A percentile compares a stretch with the other conserved stretches of the same genome.
These are phyloP conservation scores for Melanotaenia parkinsoni DNA, from an alignment of 2,797 vertebrate genomes.

Conservation along the genomic window DNA sequence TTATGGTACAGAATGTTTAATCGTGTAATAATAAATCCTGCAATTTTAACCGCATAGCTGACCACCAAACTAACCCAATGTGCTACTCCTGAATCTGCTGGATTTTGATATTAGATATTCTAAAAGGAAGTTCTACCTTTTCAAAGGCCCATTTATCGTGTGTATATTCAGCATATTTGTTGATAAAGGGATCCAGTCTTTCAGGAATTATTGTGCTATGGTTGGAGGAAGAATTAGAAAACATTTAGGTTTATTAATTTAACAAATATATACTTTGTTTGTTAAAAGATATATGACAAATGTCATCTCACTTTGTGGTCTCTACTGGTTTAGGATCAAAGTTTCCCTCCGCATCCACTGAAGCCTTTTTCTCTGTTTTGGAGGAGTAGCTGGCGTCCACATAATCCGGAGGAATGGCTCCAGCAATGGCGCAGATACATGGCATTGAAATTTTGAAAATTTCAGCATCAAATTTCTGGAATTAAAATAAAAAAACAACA, in stretches of 20 bases:
- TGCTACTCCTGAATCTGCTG: not conserved
- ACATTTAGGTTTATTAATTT: not conserved
- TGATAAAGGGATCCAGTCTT: slow-evolving; percentile 92
- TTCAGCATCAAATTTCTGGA: slow-evolving; percentile 91
- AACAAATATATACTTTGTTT: not conserved
- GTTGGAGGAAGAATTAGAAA: slow-evolving; percentile 23
- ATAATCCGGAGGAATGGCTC: slow-evolving; percentile 93
- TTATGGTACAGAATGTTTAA: not conserved
- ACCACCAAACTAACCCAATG: slow-evolving; percentile 1
- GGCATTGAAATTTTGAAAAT: slow-evolving; percentile 96
- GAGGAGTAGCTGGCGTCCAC: slow-evolving; percentile 96
- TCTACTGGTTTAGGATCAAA: slow-evolving; percentile 96
- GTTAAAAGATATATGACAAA: not conserved
- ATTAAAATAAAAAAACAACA: slow-evolving; percentile 34
- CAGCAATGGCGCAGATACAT: slow-evolving; percentile 93
- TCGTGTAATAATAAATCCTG: not conserved
- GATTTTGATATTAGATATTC: not conserved
- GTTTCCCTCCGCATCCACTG: slow-evolving; percentile 95
- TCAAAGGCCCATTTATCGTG: slow-evolving; percentile 97
- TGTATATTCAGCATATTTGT: slow-evolving; percentile 93
- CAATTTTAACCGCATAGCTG: not conserved
- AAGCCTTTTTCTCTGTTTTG: slow-evolving; percentile 94
- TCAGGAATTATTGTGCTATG: slow-evolving; percentile 93
- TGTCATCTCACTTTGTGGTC: slow-evolving; percentile 89
- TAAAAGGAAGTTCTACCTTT: slow-evolving; percentile 80